Conservation (phyloP, 2,113 vertebrate genomes). For the Corydoras maculifer region DNA sequence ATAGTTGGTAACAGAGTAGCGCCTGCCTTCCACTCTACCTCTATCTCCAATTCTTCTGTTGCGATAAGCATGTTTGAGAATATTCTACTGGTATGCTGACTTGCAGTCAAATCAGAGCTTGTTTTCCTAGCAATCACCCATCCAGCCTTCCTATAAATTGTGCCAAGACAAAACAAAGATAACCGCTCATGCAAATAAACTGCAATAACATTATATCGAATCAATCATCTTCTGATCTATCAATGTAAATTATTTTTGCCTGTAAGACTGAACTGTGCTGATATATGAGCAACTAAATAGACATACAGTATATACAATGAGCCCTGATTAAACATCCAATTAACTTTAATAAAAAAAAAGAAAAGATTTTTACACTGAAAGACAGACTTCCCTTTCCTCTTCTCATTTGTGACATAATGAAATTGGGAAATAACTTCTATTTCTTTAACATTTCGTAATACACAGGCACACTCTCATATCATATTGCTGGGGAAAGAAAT, state of each 20-base stretch:
- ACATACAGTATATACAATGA: constrained; percentile 42
- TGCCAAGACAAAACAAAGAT: not conserved
- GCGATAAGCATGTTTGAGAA: constrained; percentile 19
- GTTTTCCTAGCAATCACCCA: constrained; percentile 28
- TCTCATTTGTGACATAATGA: constrained; percentile 52
- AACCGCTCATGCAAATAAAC: not conserved
- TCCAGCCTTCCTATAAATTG: constrained; percentile 1
- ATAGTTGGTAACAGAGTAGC: constrained; percentile 22
- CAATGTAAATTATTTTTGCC: not conserved
- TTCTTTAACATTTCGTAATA: constrained; percentile 75
- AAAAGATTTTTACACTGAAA: constrained; percentile 35
- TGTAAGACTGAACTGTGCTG: not conserved
- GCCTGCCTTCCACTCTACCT: constrained; percentile 6
- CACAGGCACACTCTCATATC: constrained; percentile 90
- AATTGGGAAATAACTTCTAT: constrained; percentile 70
- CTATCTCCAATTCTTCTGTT: not conserved
- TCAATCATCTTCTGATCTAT: too few relatives aligned
- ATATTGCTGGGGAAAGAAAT: constrained; percentile 89
- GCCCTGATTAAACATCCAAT: constrained; percentile 64
- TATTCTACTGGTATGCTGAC: constrained; percentile 30
- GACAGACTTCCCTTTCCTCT: not conserved
- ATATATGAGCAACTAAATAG: not conserved
- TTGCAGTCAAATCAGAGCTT: constrained; percentile 33
- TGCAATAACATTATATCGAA: not conserved
- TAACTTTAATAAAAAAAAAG: constrained; percentile 55